Percentiles rank a stretch among this genome's conserved stretches.
Evolutionary conservation across 2,888 invertebrate species (phyloP).

Genomic region (Archips xylosteana): DNA sequence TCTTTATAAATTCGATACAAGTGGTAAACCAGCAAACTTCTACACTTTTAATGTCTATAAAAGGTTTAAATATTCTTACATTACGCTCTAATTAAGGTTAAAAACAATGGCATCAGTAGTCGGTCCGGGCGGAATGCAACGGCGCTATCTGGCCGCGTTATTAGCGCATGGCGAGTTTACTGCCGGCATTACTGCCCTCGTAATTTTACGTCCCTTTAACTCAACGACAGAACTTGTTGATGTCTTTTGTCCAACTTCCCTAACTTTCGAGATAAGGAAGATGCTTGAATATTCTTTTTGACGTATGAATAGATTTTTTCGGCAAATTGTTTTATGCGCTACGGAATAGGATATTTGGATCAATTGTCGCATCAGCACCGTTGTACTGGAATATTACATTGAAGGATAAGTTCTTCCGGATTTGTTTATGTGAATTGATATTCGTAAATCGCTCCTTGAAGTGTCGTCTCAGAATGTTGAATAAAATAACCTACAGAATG

Average conservation of each 20-base stretch:
- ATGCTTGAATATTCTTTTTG: slow-evolving; percentile 39
- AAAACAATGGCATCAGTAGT: slow-evolving; percentile 21
- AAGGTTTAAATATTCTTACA: background rate
- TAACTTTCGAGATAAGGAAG: slow-evolving; percentile 41
- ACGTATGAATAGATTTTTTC: slow-evolving; percentile 40
- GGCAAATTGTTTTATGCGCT: slow-evolving; percentile 38
- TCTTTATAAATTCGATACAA: no score
- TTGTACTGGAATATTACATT: slow-evolving; percentile 12
- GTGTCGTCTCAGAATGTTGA: background rate
- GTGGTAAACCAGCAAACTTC: no score
- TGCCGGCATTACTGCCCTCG: slow-evolving; percentile 70
- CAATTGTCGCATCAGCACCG: slow-evolving; percentile 16
- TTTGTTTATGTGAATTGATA: background rate
- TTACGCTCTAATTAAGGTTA: slow-evolving; percentile 5
- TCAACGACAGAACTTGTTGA: slow-evolving; percentile 75
- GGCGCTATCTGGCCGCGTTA: slow-evolving; percentile 25
- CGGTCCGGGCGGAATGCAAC: slow-evolving; percentile 19
- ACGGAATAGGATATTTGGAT: slow-evolving; percentile 26
- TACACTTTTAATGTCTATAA: background rate
- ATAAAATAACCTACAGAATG: background rate
- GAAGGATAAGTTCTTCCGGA: background rate
- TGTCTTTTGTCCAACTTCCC: slow-evolving; percentile 66
- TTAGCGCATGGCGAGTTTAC: slow-evolving; percentile 53
- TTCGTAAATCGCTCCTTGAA: background rate
- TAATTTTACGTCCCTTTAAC: slow-evolving; percentile 81